These are phyloP conservation scores for Chinchilla lanigera DNA, from an alignment of 2,113 vertebrate genomes.

Conservation along the genomic window DNA sequence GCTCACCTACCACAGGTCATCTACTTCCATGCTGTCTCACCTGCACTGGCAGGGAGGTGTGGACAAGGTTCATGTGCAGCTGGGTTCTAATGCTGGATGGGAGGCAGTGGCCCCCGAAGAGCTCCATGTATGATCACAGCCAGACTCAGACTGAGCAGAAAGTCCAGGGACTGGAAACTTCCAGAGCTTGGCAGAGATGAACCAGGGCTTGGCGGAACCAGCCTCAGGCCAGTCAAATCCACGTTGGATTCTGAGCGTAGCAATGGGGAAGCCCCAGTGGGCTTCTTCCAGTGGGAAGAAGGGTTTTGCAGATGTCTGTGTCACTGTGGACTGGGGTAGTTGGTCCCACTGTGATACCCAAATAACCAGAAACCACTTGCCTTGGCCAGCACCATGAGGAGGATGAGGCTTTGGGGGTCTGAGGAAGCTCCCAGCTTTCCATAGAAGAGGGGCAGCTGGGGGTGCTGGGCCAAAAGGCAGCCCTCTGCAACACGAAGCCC, in stretches of 20 bases:
- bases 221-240: rapidly evolving
- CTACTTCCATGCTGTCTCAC: neutral
- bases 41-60: neutral
- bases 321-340: neutral
- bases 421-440: neutral
- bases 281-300: too few species aligned
- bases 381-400: rapidly evolving
- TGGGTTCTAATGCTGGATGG: neutral
- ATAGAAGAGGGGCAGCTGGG: neutral
- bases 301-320: neutral
- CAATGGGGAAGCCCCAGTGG: neutral
- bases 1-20: too few species aligned
- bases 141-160: too few species aligned
- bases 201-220: neutral
- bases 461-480: neutral
- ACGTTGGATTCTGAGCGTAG: neutral
- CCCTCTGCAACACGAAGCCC: too few species aligned
- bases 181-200: too few species aligned
- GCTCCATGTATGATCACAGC: neutral
- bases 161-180: too few species aligned
- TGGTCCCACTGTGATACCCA: neutral
- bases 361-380: neutral
- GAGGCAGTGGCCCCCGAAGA: neutral
- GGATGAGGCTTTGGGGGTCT: too few species aligned
- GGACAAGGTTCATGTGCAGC: neutral